A percentile compares a stretch with the other conserved stretches of the same genome.
These are phyloP conservation scores for Aspidapion aeneum DNA, from an alignment of 2,888 invertebrate species.

Conservation along the genomic window DNA sequence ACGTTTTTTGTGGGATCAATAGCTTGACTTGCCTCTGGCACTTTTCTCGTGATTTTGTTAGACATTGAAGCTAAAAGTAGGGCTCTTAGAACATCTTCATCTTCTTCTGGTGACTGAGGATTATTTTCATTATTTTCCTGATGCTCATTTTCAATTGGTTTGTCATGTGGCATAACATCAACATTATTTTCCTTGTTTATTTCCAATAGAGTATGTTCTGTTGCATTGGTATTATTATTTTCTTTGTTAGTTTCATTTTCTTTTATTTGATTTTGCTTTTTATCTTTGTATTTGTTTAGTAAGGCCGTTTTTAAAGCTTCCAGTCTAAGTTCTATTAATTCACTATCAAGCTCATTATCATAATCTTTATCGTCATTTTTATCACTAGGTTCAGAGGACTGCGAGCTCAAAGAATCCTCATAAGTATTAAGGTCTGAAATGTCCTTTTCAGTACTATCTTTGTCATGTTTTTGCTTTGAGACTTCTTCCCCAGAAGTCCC, in stretches of 20 bases:
- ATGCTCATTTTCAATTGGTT: constrained; percentile 11
- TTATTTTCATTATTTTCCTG: constrained; percentile 6
- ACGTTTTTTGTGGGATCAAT: background rate
- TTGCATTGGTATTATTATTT: constrained; percentile 27
- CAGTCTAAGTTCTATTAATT: constrained; percentile 59
- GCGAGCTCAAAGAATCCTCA: constrained; percentile 2
- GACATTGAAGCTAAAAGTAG: constrained; percentile 57
- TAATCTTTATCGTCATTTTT: too few relatives aligned
- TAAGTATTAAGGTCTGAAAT: constrained; percentile 8
- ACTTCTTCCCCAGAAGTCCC: too few relatives aligned
- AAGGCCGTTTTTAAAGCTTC: constrained; percentile 68
- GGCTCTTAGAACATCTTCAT: constrained; percentile 59
- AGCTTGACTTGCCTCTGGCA: background rate
- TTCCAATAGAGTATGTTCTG: background rate
- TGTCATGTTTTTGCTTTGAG: too few relatives aligned
- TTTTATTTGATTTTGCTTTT: constrained; percentile 44
- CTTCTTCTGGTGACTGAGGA: constrained; percentile 48
- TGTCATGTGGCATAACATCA: constrained; percentile 30
- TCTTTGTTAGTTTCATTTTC: constrained; percentile 32
- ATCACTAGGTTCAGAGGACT: constrained; percentile 15
- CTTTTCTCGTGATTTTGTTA: constrained; percentile 50
- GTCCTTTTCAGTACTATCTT: too few relatives aligned
- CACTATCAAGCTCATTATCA: constrained; percentile 49
- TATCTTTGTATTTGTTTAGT: constrained; percentile 60
- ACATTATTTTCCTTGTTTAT: constrained; percentile 22